Evolutionary conservation across 2,888 invertebrate genomes (phyloP).

Genomic region (Embidobia sp.): DNA sequence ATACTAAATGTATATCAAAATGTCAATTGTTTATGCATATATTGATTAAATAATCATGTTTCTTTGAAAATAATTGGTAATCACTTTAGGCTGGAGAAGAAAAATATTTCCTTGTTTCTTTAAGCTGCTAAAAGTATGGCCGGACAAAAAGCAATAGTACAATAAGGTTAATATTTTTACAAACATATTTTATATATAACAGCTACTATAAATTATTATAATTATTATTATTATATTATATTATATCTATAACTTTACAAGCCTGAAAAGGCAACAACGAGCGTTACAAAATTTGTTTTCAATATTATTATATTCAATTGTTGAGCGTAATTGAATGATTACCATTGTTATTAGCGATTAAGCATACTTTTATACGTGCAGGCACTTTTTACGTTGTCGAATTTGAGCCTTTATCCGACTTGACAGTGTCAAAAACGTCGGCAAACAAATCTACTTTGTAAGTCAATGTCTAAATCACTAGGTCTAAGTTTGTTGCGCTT

Average conservation of each 20-base stretch:
- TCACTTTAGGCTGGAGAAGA: too few species aligned
- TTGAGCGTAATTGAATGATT: constrained; percentile 40
- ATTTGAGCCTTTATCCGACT: constrained; percentile 48
- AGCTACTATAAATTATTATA: constrained; percentile 18
- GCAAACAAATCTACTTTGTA: constrained; percentile 35
- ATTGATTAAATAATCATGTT: too few species aligned
- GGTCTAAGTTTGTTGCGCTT: constrained; percentile 36
- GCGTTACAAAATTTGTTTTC: not conserved
- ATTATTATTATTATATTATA: constrained; percentile 20
- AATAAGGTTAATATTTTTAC: constrained; percentile 20
- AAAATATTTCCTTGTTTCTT: constrained; percentile 26
- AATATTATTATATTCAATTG: constrained; percentile 25
- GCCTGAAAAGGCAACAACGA: too few species aligned
- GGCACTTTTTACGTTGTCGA: constrained; percentile 56
- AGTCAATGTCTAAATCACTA: constrained; percentile 24
- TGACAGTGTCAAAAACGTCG: constrained; percentile 53
- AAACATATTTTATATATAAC: not conserved
- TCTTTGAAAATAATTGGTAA: too few species aligned
- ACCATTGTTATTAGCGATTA: constrained; percentile 37
- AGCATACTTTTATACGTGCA: constrained; percentile 56
- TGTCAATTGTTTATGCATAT: too few species aligned
- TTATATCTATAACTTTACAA: constrained; percentile 1
- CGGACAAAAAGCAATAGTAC: constrained; percentile 61
- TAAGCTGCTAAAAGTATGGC: constrained; percentile 37
- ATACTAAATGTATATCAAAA: too few species aligned